Percentiles rank a stretch among this genome's conserved stretches.
These are phyloP conservation scores for Phthorimaea operculella DNA, from an alignment of 1,140 invertebrate genomes.

Conservation along the genomic window DNA sequence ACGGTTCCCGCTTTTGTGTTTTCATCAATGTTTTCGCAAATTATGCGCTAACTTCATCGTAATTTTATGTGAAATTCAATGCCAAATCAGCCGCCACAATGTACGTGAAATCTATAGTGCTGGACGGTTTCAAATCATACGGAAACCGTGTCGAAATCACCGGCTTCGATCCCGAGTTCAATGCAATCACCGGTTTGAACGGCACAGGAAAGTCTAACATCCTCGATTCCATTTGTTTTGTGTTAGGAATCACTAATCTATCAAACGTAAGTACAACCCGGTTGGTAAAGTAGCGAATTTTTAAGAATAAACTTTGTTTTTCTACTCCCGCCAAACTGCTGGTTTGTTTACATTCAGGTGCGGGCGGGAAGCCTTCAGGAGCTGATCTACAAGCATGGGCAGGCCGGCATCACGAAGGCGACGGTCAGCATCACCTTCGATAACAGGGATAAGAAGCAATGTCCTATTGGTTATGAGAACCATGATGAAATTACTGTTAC, in stretches of 20 bases:
- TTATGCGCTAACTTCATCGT: neutral
- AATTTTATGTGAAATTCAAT: no score
- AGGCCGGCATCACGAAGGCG: conserved; percentile 95
- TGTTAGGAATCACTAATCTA: conserved; percentile 96
- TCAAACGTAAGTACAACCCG: conserved; percentile 76
- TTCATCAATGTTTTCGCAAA: neutral
- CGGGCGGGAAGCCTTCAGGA: conserved; percentile 91
- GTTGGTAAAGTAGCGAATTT: conserved; percentile 7
- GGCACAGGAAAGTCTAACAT: conserved; percentile 99
- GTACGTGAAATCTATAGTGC: conserved; percentile 93
- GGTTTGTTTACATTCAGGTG: conserved; percentile 71
- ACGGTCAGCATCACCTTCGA: conserved; percentile 97
- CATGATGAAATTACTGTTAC: conserved; percentile 94
- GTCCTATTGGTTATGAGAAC: conserved; percentile 93
- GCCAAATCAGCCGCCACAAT: conserved; percentile 66
- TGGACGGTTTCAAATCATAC: conserved; percentile 99
- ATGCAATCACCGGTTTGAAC: conserved; percentile 98
- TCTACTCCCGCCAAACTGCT: conserved; percentile 23
- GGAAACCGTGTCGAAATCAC: conserved; percentile 92
- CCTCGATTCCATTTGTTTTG: conserved; percentile 97
- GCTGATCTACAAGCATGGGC: conserved; percentile 97
- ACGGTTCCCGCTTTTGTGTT: conserved; percentile 20
- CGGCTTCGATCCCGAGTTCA: conserved; percentile 95
- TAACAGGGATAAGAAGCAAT: conserved; percentile 85
- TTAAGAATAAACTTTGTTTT: neutral